Evolutionary conservation across 2,113 vertebrate species (phyloP).

Genomic region (Podarcis cretensis): DNA sequence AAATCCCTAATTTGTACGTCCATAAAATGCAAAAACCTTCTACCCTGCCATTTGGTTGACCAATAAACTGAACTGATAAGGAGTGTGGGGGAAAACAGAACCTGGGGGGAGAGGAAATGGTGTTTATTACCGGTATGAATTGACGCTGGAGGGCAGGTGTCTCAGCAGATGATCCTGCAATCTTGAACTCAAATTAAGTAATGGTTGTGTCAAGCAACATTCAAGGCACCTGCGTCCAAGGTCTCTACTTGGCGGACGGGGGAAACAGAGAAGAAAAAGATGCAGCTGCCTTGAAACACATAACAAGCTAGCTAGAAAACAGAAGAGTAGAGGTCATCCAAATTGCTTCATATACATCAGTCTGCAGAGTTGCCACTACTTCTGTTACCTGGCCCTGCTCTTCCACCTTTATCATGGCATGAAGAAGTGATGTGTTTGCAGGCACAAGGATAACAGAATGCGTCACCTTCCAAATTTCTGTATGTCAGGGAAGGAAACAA

Average conservation of each 20-base stretch:
- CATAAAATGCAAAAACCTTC: background rate
- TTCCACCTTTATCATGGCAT: background rate
- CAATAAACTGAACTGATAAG: background rate
- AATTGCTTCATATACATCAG: background rate
- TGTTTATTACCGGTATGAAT: background rate
- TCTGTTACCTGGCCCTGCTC: background rate
- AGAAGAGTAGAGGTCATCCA: background rate
- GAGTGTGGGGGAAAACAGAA: background rate
- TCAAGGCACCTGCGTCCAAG: conserved; percentile 43
- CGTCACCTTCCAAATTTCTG: background rate
- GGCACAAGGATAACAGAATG: background rate
- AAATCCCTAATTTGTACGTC: conserved; percentile 4
- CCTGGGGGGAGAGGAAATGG: background rate
- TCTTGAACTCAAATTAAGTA: conserved; percentile 26
- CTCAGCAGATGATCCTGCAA: background rate
- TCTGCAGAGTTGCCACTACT: background rate
- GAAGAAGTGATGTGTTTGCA: background rate
- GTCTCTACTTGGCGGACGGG: conserved; percentile 14
- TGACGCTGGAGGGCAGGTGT: conserved; percentile 23
- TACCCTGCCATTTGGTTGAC: background rate
- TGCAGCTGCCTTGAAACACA: conserved; percentile 61
- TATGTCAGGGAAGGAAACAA: background rate
- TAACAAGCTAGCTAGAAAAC: conserved; percentile 36
- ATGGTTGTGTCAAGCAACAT: conserved; percentile 48
- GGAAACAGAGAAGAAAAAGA: conserved; percentile 49